Percentiles rank a stretch among this genome's conserved stretches.
Evolutionary conservation across 2,888 invertebrate species (phyloP).

Genomic region (Hedya salicella): DNA sequence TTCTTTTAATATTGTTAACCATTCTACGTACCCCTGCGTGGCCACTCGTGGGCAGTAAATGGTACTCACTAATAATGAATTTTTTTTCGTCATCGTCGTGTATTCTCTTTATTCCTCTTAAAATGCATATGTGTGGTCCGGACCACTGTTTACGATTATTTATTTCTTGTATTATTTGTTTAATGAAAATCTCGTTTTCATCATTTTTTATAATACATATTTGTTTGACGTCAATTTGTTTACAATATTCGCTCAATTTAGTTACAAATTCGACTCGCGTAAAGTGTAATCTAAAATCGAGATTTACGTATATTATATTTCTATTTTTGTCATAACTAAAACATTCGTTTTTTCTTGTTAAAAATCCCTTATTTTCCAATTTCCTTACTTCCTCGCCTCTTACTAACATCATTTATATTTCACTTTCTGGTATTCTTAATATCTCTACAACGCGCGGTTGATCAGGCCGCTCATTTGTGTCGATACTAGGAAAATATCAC

Average conservation of each 20-base stretch:
- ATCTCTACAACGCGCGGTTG: slow-evolving; percentile 21
- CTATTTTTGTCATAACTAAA: neutral
- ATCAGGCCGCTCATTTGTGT: slow-evolving; percentile 7
- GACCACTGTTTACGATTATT: slow-evolving; percentile 27
- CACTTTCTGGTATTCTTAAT: slow-evolving; percentile 9
- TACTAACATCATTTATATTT: neutral
- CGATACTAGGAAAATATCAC: neutral
- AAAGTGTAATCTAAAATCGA: slow-evolving; percentile 44
- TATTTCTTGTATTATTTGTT: slow-evolving; percentile 31
- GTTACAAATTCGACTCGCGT: slow-evolving; percentile 44
- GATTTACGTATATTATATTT: slow-evolving; percentile 61
- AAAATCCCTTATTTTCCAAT: neutral
- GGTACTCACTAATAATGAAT: slow-evolving; percentile 27
- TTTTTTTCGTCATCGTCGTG: neutral
- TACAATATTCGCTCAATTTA: slow-evolving; percentile 8
- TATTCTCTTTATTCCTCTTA: neutral
- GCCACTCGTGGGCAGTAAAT: slow-evolving; percentile 32
- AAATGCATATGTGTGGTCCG: slow-evolving; percentile 56
- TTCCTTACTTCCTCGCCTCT: neutral
- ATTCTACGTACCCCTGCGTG: slow-evolving; percentile 30
- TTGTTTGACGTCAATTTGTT: slow-evolving; percentile 5
- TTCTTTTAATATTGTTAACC: slow-evolving; percentile 20
- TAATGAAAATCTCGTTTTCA: slow-evolving; percentile 4
- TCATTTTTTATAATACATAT: slow-evolving; percentile 19
- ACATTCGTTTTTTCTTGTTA: neutral